Percentiles rank a stretch among this genome's conserved stretches.
phyloP scores from a whole-genome alignment of 2,888 invertebrate genomes.

The Allygus modestus region DNA sequence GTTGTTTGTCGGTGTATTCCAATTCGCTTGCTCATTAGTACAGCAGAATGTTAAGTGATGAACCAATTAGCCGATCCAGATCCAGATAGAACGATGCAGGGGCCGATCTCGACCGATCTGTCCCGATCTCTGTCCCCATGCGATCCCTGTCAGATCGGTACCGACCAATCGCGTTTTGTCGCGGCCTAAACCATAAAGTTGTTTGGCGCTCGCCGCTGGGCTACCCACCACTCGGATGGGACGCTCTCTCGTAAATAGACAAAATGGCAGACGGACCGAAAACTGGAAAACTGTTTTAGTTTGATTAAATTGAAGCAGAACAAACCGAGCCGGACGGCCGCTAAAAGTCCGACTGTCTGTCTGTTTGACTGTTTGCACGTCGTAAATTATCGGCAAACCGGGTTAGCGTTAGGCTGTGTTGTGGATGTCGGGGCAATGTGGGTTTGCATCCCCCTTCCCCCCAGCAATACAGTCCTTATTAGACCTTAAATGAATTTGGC shows the following conservation, averaged over 20 bases:
- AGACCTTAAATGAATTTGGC: conserved; percentile 18
- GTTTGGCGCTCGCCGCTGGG: conserved; percentile 29
- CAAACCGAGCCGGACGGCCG: conserved; percentile 35
- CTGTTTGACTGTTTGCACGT: conserved; percentile 49
- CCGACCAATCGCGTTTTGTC: background rate
- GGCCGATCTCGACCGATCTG: background rate
- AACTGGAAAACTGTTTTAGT: conserved; percentile 60
- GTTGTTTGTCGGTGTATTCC: background rate
- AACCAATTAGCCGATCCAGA: background rate
- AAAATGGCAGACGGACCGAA: conserved; percentile 52
- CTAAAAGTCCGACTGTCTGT: conserved; percentile 34
- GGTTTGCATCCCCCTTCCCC: background rate
- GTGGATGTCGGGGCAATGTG: conserved; percentile 16
- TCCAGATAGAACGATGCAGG: no score
- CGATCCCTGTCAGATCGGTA: background rate
- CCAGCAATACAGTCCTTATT: background rate
- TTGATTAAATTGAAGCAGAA: conserved; percentile 55
- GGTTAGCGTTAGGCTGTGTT: conserved; percentile 46
- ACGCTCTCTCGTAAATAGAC: conserved; percentile 36
- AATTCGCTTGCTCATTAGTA: background rate
- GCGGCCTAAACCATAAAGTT: conserved; percentile 48
- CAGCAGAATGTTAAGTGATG: background rate
- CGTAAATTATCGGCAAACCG: conserved; percentile 56
- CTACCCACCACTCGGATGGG: background rate
- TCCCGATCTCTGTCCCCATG: no score